A percentile compares a stretch with the other conserved stretches of the same genome.
Conservation (phyloP, 2,113 vertebrate species). For the Vidua macroura region DNA sequence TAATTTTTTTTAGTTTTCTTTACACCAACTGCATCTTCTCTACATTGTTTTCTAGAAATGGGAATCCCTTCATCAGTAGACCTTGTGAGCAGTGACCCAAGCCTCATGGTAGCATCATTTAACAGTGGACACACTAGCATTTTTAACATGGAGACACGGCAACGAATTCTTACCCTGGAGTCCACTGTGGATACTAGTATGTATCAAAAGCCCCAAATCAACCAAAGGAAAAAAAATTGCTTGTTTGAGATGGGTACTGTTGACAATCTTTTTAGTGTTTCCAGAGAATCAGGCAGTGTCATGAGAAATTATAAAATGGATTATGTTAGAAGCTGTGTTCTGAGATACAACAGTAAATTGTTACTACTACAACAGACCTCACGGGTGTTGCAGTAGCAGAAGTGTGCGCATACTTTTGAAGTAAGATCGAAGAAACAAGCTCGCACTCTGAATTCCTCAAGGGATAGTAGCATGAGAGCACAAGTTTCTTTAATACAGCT, state of each 20-base stretch:
- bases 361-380: background rate
- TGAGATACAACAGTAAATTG: background rate
- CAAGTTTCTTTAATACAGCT: background rate
- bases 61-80: slow-evolving; percentile 95
- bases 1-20: background rate
- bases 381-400: background rate
- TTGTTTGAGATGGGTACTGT: background rate
- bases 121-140: slow-evolving; percentile 89
- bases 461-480: background rate
- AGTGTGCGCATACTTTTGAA: background rate
- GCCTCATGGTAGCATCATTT: slow-evolving; percentile 95
- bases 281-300: background rate
- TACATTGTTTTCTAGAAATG: slow-evolving; percentile 75
- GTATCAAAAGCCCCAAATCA: background rate
- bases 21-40: background rate
- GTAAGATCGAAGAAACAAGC: background rate
- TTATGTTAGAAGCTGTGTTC: background rate
- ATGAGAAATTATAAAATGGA: background rate
- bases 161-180: slow-evolving; percentile 90
- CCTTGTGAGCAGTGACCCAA: slow-evolving; percentile 94
- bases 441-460: background rate
- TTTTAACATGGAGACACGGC: slow-evolving; percentile 96
- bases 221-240: background rate
- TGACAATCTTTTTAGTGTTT: background rate
- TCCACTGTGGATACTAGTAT: slow-evolving; percentile 83